phyloP scores from a whole-genome alignment of 2,888 invertebrate genomes.

The Hypomecis punctinalis region DNA sequence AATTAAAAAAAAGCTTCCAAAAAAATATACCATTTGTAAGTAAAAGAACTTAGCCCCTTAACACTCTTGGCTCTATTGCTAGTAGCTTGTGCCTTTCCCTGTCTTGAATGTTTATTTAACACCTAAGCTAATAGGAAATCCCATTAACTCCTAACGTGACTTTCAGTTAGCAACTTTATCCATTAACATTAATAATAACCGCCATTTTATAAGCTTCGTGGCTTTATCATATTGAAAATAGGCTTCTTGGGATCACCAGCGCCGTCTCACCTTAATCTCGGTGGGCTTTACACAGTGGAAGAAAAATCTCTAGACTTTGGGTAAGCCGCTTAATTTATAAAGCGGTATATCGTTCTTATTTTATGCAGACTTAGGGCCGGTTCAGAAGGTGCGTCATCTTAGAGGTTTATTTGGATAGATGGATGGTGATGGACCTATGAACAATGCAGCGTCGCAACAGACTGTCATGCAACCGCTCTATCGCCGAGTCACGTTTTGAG shows the following conservation, averaged over 20 bases:
- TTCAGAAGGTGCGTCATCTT: conserved; percentile 11
- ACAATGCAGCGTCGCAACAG: too few relatives aligned
- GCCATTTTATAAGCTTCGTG: conserved; percentile 32
- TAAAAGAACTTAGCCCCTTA: too few relatives aligned
- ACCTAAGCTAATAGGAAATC: conserved; percentile 24
- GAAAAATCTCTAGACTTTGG: conserved; percentile 27
- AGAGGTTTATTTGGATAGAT: too few relatives aligned
- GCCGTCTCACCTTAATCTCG: conserved; percentile 33
- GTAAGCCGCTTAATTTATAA: conserved; percentile 30
- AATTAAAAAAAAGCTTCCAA: too few relatives aligned
- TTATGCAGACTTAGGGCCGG: background rate
- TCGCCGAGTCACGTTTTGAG: too few relatives aligned
- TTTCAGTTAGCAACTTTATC: conserved; percentile 31
- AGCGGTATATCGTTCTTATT: conserved; percentile 21
- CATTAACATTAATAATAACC: conserved; percentile 35
- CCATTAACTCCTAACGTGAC: conserved; percentile 25
- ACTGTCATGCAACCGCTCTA: too few relatives aligned
- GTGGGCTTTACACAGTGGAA: conserved; percentile 27
- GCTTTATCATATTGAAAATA: conserved; percentile 37
- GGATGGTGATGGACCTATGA: too few relatives aligned
- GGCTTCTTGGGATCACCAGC: conserved; percentile 33
- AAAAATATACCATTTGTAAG: too few relatives aligned
- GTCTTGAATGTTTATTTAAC: conserved; percentile 24
- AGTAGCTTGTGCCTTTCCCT: background rate
- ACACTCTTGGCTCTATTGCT: background rate